These are phyloP conservation scores for Abscondita cerata DNA, from an alignment of 2,888 invertebrate species.

Conservation along the genomic window DNA sequence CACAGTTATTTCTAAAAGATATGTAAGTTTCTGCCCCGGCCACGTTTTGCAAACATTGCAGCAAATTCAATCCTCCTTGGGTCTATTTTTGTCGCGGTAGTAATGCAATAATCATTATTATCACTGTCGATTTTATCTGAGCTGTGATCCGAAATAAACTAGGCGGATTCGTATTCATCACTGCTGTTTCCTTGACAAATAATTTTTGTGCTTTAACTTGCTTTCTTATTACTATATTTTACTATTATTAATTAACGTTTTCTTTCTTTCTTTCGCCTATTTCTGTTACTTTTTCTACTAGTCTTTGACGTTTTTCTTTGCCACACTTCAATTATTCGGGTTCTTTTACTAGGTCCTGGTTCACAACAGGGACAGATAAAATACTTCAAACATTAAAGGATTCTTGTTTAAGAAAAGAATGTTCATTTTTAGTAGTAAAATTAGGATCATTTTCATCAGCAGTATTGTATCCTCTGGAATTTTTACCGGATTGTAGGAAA, in stretches of 20 bases:
- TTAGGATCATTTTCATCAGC: constrained; percentile 6
- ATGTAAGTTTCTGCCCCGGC: too few species aligned
- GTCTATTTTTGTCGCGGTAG: constrained; percentile 6
- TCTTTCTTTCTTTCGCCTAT: too few species aligned
- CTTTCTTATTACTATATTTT: constrained; percentile 14
- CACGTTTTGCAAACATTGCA: constrained; percentile 11
- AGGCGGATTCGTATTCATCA: constrained; percentile 2
- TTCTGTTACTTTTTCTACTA: too few species aligned
- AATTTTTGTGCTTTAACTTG: constrained; percentile 9
- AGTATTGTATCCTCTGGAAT: background rate
- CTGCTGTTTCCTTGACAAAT: constrained; percentile 5
- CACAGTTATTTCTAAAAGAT: too few species aligned
- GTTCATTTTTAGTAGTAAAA: constrained; percentile 1
- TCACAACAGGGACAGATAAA: background rate
- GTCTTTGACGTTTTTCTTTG: too few species aligned
- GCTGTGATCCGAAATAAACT: constrained; percentile 14
- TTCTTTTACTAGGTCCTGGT: background rate
- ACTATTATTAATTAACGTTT: background rate
- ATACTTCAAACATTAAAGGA: background rate
- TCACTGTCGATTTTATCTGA: constrained; percentile 9
- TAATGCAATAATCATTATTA: constrained; percentile 13
- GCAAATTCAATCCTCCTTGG: constrained; percentile 11
- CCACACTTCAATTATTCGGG: background rate
- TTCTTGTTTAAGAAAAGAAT: background rate
- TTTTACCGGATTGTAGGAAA: background rate